Evolutionary conservation across 2,888 invertebrate species (phyloP), one percentile per base, ranked within the genome.

Genomic region (Cosmia pyralina): DNA sequence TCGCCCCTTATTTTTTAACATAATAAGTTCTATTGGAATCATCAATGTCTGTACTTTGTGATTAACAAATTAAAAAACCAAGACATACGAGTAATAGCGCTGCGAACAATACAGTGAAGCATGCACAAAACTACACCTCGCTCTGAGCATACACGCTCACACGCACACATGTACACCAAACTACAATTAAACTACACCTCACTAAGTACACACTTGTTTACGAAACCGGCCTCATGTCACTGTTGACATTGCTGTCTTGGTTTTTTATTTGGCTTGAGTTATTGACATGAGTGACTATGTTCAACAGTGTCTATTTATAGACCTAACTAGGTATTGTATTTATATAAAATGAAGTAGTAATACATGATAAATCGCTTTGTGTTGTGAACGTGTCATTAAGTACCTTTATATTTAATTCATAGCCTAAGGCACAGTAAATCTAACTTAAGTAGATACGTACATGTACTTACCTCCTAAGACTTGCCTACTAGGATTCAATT

Each of bases 341-440:
- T 34, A 34, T 17, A 17, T 66, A 69, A 63, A 75, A 63, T 63
- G 59, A 62, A 69, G n/a, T 50, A 77, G 57, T 81, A 57, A 68
- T 77, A 69, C 28, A 77, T 77, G 71, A 81, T 81, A 66, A 28
- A 79, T 81, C n/a, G 64, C 57, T 79, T 71, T 69, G 69, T 71
- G 68, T 71, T 79, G 38, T 65, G 22, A 81, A 68, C 68, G 62
- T 81, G 77, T 81, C 79, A 77, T 65, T 81, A 77, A 77, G 71
- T 79, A 62, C 71, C 68, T 77, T 79, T 64, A 73, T 82, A 82
- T 79, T 62, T 78, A 72, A 80, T 82, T 80, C 79, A 78, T 82
- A 66, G 68, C 69, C 50, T 41, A 22, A 60, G 62, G 53, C 50
- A 48, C 48, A 34, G 62, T 82, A 64, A 67, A 70, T 77, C 82